Percentiles rank a stretch among this genome's conserved stretches.
Conservation (phyloP, 2,113 vertebrate species). For the Alethe castanea region DNA sequence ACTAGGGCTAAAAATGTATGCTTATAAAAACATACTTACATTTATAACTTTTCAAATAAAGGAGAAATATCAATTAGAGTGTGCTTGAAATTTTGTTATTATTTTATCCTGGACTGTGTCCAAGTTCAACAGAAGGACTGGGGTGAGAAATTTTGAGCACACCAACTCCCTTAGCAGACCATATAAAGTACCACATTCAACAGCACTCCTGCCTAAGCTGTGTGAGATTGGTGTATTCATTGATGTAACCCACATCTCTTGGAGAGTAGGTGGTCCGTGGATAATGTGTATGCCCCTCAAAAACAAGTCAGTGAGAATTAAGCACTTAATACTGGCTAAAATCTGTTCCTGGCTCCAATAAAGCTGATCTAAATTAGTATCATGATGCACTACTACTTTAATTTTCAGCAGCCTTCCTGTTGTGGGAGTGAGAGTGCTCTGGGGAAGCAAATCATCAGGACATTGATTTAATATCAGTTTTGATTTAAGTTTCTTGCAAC, state of each 20-base stretch:
- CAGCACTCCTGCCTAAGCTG: not conserved
- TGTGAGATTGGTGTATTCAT: not conserved
- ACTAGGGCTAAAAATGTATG: not conserved
- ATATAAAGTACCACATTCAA: not conserved
- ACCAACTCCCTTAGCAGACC: not conserved
- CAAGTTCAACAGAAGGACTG: not conserved
- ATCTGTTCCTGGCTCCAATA: not conserved
- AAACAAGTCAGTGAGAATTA: not conserved
- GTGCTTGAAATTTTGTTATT: not conserved
- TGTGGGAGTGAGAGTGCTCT: not conserved
- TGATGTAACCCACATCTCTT: not conserved
- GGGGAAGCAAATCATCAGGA: constrained; percentile 16
- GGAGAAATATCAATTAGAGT: not conserved
- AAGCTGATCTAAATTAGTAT: not conserved
- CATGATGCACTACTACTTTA: not conserved
- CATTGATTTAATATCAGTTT: constrained; percentile 58
- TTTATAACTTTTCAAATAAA: not conserved
- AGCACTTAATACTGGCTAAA: not conserved
- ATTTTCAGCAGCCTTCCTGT: not conserved
- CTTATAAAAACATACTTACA: not conserved
- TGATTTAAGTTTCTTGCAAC: constrained; percentile 26
- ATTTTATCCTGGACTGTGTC: not conserved
- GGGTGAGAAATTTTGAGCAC: not conserved
- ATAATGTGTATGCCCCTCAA: not conserved
- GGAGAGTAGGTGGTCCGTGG: not conserved